A percentile compares a stretch with the other conserved stretches of the same genome.
phyloP scores from a whole-genome alignment of 2,113 vertebrate genomes.

The Chloroceryle aenea region DNA sequence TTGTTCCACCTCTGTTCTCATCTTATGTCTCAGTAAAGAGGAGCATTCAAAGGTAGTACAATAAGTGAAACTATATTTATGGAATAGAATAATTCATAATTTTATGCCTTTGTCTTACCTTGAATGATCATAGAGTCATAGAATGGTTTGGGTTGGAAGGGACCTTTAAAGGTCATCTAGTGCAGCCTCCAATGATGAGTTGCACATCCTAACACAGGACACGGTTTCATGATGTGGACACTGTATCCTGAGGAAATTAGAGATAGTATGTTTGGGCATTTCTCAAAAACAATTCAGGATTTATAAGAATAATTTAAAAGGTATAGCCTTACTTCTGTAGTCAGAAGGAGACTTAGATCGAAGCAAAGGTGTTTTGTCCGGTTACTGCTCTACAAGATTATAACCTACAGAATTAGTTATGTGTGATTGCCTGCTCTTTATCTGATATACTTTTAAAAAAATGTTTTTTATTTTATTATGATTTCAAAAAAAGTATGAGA shows the following conservation, averaged over 20 bases:
- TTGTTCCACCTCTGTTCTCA: neutral
- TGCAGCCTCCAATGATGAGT: neutral
- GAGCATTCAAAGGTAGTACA: constrained; percentile 4
- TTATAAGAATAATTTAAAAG: neutral
- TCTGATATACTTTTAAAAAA: neutral
- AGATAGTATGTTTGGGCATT: neutral
- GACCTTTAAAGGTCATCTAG: too few species aligned
- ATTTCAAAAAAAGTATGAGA: neutral
- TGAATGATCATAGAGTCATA: neutral
- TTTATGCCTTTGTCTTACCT: neutral
- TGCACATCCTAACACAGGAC: neutral
- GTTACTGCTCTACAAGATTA: neutral
- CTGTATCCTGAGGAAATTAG: neutral
- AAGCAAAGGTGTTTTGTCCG: neutral
- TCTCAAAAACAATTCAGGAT: neutral
- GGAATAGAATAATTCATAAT: neutral
- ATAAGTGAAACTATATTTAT: neutral
- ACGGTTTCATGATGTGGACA: neutral
- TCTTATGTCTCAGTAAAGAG: neutral
- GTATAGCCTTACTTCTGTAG: neutral
- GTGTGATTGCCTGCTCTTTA: neutral
- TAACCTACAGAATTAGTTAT: neutral
- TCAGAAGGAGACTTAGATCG: neutral
- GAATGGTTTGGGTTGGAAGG: too few species aligned
- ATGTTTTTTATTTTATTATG: neutral